Base-by-base conservation (phyloP, 2,113 vertebrate species). In the Sylvietta virens region DNA sequence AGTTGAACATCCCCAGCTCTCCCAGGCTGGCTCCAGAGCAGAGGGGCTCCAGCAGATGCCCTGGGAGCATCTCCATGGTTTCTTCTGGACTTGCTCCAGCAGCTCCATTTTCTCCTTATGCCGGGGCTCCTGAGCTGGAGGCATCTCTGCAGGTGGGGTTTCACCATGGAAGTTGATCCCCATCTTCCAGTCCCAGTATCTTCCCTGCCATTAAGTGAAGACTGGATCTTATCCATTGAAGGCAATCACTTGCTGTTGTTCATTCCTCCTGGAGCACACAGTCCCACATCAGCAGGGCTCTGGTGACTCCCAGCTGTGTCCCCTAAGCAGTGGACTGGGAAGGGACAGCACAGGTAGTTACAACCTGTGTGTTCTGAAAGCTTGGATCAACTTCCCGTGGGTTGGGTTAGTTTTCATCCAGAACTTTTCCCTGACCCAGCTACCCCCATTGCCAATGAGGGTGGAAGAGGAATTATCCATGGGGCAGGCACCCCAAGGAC, bases 41-140 rank as follows among this genome's bases (percentile, higher is more conserved):
- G 45, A 50, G 30, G 57, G 28, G 28, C 45, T 62, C 37, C 58
- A 73, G 58, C n/a, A n/a, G n/a, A n/a, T n/a, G n/a, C 31, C 66
- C 58, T 56, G 0, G 9, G 4, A 64, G 22, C 50, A 42, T 3
- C 26, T 72, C 35, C 1, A 0, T 57, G 44, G 18, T 0, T 1
- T 66, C 44, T 37, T 81, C 60, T 30, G 37, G 37, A 24, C 44
- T 73, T 1, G 1, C 22, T 50, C 6, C 44, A 73, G 35, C 69
- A 74, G 53, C 16, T 81, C 61, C n/a, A 27, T 1, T 7, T 47
- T 11, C n/a, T 27, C 2, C 28, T 16, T 76, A 54, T 69, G 54
- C 47, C 61, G 61, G 7, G 27, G 14, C 15, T 22, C 16, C 48
- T 31, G 30, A 10, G 30, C 40, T 53, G 40, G 45, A 56, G 51